These are phyloP conservation scores for Archaeoteleia sp. DNA, from an alignment of 2,888 invertebrate species.

Conservation along the genomic window DNA sequence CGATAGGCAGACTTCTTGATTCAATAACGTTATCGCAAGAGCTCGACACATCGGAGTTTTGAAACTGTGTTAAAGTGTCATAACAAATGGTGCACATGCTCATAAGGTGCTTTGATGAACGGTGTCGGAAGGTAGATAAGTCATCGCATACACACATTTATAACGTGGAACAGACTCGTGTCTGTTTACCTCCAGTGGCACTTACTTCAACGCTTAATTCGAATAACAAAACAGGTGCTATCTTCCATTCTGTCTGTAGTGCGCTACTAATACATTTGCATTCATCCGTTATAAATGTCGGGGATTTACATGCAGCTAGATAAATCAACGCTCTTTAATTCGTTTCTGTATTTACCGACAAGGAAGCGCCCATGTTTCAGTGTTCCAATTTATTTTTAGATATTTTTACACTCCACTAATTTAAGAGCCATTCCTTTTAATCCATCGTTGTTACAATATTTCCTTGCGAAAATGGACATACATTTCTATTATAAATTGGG, in stretches of 20 bases:
- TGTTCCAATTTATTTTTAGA: constrained; percentile 32
- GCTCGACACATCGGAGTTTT: constrained; percentile 12
- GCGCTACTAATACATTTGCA: constrained; percentile 6
- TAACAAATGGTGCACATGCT: constrained; percentile 32
- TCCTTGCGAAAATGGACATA: background rate
- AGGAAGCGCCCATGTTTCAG: constrained; percentile 1
- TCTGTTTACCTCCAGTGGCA: constrained; percentile 44
- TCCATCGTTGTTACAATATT: constrained; percentile 1
- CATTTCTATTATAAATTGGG: too few relatives aligned
- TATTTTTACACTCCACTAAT: constrained; percentile 30
- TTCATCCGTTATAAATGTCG: constrained; percentile 33
- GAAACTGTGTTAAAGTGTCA: constrained; percentile 48
- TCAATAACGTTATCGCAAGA: constrained; percentile 43
- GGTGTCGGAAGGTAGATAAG: constrained; percentile 43
- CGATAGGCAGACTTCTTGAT: constrained; percentile 29
- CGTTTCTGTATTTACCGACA: background rate
- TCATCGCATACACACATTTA: constrained; percentile 26
- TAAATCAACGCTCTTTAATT: constrained; percentile 36
- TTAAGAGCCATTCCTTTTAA: constrained; percentile 23
- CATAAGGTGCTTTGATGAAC: constrained; percentile 30
- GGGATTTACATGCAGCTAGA: constrained; percentile 23
- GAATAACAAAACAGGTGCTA: constrained; percentile 42
- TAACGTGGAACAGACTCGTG: constrained; percentile 20
- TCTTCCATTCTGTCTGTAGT: constrained; percentile 22
- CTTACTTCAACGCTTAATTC: constrained; percentile 46